Conservation (phyloP, 2,888 invertebrate species). For the Drosophila picticornis region DNA sequence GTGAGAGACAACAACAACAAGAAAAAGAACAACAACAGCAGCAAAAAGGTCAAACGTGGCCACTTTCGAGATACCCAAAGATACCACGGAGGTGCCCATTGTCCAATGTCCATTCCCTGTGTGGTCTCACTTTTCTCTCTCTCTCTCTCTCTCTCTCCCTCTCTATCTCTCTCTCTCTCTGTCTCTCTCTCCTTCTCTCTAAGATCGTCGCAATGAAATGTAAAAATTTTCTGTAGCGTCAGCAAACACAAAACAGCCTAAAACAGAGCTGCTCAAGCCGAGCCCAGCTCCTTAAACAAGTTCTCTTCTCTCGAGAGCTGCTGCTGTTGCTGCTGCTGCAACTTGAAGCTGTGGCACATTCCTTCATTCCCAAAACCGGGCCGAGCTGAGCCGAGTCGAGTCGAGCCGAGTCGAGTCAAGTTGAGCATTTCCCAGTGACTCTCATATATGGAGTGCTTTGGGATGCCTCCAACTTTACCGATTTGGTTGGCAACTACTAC, state of each 20-base stretch:
- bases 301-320: conserved; percentile 57
- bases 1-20: conserved; percentile 33
- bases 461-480: conserved; percentile 65
- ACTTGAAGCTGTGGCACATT: conserved; percentile 49
- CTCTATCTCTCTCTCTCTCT: background rate
- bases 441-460: conserved; percentile 72
- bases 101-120: conserved; percentile 50
- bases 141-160: background rate
- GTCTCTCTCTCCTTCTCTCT: background rate
- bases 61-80: conserved; percentile 68
- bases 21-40: conserved; percentile 15
- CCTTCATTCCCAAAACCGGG: conserved; percentile 53
- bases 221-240: conserved; percentile 60
- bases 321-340: conserved; percentile 23
- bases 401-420: background rate
- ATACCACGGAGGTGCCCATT: conserved; percentile 43
- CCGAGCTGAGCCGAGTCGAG: conserved; percentile 15
- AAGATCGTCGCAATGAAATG: conserved; percentile 50
- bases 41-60: conserved; percentile 79
- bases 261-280: conserved; percentile 1
- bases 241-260: conserved; percentile 27
- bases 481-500: conserved; percentile 39
- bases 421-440: conserved; percentile 64
- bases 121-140: conserved; percentile 46
- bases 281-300: conserved; percentile 71